Conservation (phyloP, 2,113 vertebrate genomes). For the Nannospalax galili region DNA sequence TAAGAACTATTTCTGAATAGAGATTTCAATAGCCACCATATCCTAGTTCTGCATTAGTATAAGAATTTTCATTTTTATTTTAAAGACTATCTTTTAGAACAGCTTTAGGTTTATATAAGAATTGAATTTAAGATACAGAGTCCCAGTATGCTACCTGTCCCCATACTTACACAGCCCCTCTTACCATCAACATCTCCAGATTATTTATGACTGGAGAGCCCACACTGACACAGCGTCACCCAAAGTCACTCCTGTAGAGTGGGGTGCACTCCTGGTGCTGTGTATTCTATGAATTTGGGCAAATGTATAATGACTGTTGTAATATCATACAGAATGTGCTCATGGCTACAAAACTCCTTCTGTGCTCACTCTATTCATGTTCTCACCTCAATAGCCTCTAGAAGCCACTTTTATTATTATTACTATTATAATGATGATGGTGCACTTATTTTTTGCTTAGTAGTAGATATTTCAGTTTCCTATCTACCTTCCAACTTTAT, state of each 20-base stretch:
- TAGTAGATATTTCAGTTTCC: background rate
- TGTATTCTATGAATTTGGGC: background rate
- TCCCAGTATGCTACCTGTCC: background rate
- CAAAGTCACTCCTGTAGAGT: background rate
- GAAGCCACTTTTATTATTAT: too few relatives aligned
- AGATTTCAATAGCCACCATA: background rate
- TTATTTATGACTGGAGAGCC: background rate
- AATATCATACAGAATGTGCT: background rate
- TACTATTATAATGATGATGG: too few relatives aligned
- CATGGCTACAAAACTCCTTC: background rate
- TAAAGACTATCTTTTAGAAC: background rate
- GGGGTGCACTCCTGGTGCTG: background rate
- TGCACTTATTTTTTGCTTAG: background rate
- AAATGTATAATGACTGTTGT: background rate
- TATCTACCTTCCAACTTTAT: background rate
- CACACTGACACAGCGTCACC: background rate
- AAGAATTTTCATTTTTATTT: background rate
- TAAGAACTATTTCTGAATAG: background rate
- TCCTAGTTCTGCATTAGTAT: background rate
- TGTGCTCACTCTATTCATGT: background rate
- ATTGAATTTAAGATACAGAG: background rate
- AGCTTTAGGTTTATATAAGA: background rate
- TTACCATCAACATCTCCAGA: background rate
- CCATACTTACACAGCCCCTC: background rate
- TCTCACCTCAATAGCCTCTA: background rate